Evolutionary conservation across 2,113 vertebrate species (phyloP), one percentile per base, ranked within the genome.

Genomic region (Gulo gulo): DNA sequence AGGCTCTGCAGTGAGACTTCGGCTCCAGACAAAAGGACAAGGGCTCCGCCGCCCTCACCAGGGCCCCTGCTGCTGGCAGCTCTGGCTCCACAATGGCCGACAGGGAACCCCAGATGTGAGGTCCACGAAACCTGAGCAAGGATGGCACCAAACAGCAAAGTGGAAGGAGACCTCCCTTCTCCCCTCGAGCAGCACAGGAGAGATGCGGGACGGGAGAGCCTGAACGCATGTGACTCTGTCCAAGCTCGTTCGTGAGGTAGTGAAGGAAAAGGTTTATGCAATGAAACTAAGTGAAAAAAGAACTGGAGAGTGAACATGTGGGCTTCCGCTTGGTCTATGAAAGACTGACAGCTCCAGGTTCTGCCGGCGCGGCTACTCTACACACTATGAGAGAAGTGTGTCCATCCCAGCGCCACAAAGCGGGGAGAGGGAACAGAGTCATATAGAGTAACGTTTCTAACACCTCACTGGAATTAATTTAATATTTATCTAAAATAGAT

Each of bases 301-400:
- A 47, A 52, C 14, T 47, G 4, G 0, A 52, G 63, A 45, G 23
- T 15, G 0, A 80, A 59, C 13, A 23, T 34, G 26, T 10, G 57
- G 31, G 18, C 34, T 39, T 84, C 34, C 9, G 6, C 45, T 93
- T 11, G 18, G 29, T 36, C 45, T 16, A 26, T 11, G 29, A 50
- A 76, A 23, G 76, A 42, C 15, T 29, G 67, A 39, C 4, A 10
- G 79, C 34, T 23, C 21, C 26, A n/a, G 73, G 45, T 8, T 15
- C 31, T 34, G n/a, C 42, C 69, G 15, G 6, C 1, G 61, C 6
- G 67, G 15, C 52, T 10, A 24, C 11, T 71, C 2, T 15, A 14
- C 20, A 24, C 15, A 59, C 16, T 24, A n/a, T 1, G 29, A 5
- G 74, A 9, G 1, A 11, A 31, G 45, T 36, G 1, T 0, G 59